A percentile compares a stretch with the other conserved stretches of the same genome.
These are phyloP conservation scores for Botrylloides violaceus DNA, from an alignment of 23 tunicate species.

Conservation along the genomic window DNA sequence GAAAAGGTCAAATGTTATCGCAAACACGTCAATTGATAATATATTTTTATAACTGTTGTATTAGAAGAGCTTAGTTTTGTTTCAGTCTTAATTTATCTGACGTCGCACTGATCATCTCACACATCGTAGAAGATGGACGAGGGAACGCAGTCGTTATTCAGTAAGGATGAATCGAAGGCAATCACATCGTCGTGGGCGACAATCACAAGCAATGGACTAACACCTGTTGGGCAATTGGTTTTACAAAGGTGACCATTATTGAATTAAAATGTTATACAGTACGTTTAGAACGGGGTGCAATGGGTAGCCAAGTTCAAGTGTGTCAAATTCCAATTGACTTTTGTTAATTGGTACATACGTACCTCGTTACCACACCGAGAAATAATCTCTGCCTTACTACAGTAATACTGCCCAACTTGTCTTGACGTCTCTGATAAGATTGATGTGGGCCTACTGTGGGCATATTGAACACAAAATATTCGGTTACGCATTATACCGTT, in stretches of 20 bases:
- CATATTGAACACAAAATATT: no score
- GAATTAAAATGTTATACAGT: no score
- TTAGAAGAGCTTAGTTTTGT: not conserved
- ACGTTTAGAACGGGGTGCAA: no score
- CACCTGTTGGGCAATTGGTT: constrained; percentile 1
- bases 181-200: constrained; percentile 1
- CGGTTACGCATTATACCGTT: no score
- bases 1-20: not conserved
- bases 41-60: not conserved
- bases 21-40: not conserved
- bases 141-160: constrained; percentile 7
- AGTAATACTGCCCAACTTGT: no score
- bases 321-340: no score
- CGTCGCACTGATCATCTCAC: not conserved
- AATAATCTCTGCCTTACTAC: no score
- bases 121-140: not conserved
- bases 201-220: not conserved
- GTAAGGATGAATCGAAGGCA: not conserved
- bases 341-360: no score
- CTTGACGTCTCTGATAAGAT: no score
- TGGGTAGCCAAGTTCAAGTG: no score
- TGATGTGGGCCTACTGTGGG: no score
- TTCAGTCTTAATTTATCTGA: not conserved
- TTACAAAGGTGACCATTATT: constrained; percentile 8
- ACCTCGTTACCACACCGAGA: no score